These are phyloP conservation scores for Ceryle rudis DNA, from an alignment of 2,797 vertebrate species.

Conservation along the genomic window DNA sequence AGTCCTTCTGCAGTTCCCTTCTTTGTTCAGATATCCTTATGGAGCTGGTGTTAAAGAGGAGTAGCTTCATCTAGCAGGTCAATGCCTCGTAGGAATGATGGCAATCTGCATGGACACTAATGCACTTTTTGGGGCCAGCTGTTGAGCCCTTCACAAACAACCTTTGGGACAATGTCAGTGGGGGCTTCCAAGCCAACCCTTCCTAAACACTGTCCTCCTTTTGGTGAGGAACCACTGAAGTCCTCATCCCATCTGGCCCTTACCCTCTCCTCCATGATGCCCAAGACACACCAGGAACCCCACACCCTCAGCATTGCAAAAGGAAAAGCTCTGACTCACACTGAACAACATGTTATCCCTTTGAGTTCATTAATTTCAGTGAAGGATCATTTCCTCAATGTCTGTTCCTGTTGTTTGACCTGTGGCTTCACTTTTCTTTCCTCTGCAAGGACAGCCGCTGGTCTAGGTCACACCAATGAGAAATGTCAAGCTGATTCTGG, in stretches of 20 bases:
- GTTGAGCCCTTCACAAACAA: not conserved
- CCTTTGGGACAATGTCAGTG: not conserved
- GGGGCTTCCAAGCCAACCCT: not conserved
- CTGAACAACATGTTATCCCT: not conserved
- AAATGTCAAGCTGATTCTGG: not conserved
- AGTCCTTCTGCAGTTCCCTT: not conserved
- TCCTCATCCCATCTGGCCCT: not conserved
- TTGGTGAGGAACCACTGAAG: not conserved
- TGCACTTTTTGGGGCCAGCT: accelerated
- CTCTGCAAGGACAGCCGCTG: not conserved
- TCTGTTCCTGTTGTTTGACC: constrained; percentile 60
- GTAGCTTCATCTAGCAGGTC: not conserved
- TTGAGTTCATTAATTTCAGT: not conserved
- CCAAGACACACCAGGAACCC: not conserved
- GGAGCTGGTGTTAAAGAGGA: not conserved
- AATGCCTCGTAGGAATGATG: accelerated
- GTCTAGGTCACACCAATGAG: not conserved
- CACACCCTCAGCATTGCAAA: not conserved
- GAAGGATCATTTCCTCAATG: not conserved
- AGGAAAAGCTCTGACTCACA: constrained; percentile 4
- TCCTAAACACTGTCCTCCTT: not conserved
- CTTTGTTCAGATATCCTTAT: accelerated
- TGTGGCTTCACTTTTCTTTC: not conserved
- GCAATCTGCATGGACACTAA: not conserved
- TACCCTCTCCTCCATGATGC: not conserved